Base-by-base conservation (phyloP, 2,888 invertebrate genomes). In the Luperina nickerlii region DNA sequence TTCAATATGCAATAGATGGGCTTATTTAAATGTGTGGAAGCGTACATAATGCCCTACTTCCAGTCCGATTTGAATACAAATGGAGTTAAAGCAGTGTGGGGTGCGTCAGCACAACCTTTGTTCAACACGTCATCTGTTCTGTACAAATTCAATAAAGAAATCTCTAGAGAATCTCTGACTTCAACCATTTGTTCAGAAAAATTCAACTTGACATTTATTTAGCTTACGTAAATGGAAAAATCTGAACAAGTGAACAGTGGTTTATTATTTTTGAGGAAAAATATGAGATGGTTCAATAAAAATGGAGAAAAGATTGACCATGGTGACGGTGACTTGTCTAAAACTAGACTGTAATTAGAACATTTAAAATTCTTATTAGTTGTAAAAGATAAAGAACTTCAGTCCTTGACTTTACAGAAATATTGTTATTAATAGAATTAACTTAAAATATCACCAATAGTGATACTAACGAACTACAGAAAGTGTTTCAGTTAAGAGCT, bases 1-100 rank as follows among this genome's bases (percentile, higher is more conserved):
- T 74, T 73, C 13, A 63, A 76, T 71, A 82, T 68, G 38, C 66
- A 76, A 62, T 42, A 32, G 32, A 74, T 68, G 24, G 67, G 32
- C 27, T 78, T 65, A 82, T 84, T 66, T 76, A 70, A 82, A 78
- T 76, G 54, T 65, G 79, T 65, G 65, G 38, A 73, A 65, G 74
- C 70, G 74, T 51, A 77, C 74, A 65, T 54, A 66, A 74, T 69
- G 87, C 15, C 65, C 74, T 54, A 82, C 18, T 79, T 79, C n/a
- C 51, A 74, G 8, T 24, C 38, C 20, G 63, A 82, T 85, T 81
- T 83, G 81, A 86, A 86, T 85, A 78, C 74, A 85, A 86, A 85
- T 84, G 66, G 74, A 20, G 73, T 68, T 66, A 45, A 79, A 84
- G 67, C 72, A 70, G 68, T 11, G 60, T 63, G 63, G 75, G 54